Evolutionary conservation across 2,113 vertebrate species (phyloP), one percentile per base, ranked within the genome.

Genomic region (Clarias batrachus): DNA sequence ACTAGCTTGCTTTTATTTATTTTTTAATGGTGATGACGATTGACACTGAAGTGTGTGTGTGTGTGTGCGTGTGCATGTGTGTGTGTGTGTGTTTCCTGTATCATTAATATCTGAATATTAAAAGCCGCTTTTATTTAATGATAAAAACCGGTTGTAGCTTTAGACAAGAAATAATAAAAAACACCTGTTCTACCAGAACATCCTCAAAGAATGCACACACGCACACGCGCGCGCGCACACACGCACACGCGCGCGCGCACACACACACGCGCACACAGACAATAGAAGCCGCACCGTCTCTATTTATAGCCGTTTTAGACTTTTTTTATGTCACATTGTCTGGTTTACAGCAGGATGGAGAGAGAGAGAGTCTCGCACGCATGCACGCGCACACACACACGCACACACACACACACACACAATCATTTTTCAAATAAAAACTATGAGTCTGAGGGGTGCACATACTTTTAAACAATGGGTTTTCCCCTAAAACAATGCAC

Each of bases 151-250:
- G 13, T 66, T 30, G 14, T 19, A 27, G 30, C 12, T 83, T 83
- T 70, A 30, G 68, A 23, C 11, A 57, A 10, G 30, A 33, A n/a
- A 56, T 48, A 48, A 48, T 48, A n/a, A 13, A 56, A n/a, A 71
- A 71, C 66, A 59, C 82, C 82, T 83, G 82, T 84, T 30, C 30
- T 73, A n/a, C 54, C 68, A 25, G 82, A 73, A 84, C 81, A 16
- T 23, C 48, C 41, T 68, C 81, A 68, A 82, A 68, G 41, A 33
- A 21, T 5, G 33, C 33, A 25, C 37, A 21, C 62, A 16, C 23
- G 3, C 62, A 83, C 48, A 30, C 17, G 23, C 56, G 21, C 27
- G 33, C 56, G 12, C 48, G 13, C 25, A 33, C 56, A 59, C 27
- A 3, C 65, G 16, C 13, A 30, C 65, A 16, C 65, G 30, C n/a